Evolutionary conservation across 1,140 invertebrate species (phyloP).

Genomic region (Lordiphosa stackelbergi): DNA sequence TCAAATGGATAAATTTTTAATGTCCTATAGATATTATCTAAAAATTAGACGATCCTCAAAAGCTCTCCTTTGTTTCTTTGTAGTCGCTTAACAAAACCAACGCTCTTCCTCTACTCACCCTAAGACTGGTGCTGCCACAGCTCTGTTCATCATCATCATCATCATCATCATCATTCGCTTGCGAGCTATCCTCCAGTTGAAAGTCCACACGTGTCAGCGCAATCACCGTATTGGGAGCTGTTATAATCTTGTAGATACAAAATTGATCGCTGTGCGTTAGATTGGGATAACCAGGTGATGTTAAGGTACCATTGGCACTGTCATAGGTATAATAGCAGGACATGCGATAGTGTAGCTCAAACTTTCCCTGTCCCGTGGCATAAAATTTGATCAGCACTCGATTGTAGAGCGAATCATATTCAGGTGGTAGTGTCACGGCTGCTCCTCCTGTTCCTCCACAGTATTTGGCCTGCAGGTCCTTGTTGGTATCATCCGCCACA

Average conservation of each 20-base stretch:
- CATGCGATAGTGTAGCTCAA: slow-evolving; percentile 35
- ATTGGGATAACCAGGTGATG: slow-evolving; percentile 52
- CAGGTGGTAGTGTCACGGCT: background rate
- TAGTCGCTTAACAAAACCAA: too few species aligned
- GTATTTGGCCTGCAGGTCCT: slow-evolving; percentile 37
- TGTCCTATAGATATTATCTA: too few species aligned
- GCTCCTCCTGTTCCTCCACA: slow-evolving; percentile 31
- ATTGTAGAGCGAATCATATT: slow-evolving; percentile 41
- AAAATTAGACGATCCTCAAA: too few species aligned
- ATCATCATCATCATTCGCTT: background rate
- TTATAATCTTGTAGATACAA: slow-evolving; percentile 55
- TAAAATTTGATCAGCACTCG: slow-evolving; percentile 43
- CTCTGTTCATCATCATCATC: background rate
- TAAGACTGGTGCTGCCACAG: slow-evolving; percentile 29
- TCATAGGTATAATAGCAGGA: slow-evolving; percentile 46
- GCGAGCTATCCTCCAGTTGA: slow-evolving; percentile 20
- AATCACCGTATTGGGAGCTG: slow-evolving; percentile 45
- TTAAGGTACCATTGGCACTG: slow-evolving; percentile 15
- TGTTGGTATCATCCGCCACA: slow-evolving; percentile 1
- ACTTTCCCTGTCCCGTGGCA: slow-evolving; percentile 6
- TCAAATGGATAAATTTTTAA: too few species aligned
- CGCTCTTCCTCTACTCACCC: slow-evolving; percentile 4
- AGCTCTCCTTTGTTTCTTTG: too few species aligned
- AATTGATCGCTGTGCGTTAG: slow-evolving; percentile 11
- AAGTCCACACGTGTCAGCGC: slow-evolving; percentile 44